Base-by-base conservation (phyloP, 2,888 invertebrate species). In the Actias luna region DNA sequence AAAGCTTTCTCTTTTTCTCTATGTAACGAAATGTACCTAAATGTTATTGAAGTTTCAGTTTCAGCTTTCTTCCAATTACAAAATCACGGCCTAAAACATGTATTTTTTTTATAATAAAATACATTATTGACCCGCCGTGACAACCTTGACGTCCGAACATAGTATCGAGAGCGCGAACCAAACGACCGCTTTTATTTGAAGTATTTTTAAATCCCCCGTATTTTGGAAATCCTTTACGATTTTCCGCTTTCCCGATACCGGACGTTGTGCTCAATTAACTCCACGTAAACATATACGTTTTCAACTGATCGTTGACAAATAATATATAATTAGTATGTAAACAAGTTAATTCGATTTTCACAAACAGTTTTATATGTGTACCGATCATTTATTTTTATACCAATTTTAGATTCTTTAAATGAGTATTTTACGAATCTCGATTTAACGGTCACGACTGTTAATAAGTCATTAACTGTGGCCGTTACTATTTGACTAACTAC, bases 101-200 rank as follows among this genome's bases (percentile, higher is more conserved):
- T n/a, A n/a, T n/a, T n/a, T 33, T 33, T 33, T 33, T 7, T 36
- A 58, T 4, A 36, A 16, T 36, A 36, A 36, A 36, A 14, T 36
- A 5, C 16, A 42, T 8, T 50, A 58, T 16, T 42, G 22, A 1
- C 16, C 5, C 8, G 12, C 22, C 33, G 50, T 57, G 69, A 1
- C 76, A 79, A 35, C 79, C 79, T 79, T 79, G 67, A 59, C 25
- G 36, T 59, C 58, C 65, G 67, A 69, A 69, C 74, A 73, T 66
- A 67, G 71, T 64, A 74, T 65, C 65, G 71, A 73, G 65, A 70
- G 70, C 72, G 72, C 70, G 70, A 64, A 71, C 70, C 68, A 69
- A 75, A 78, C 73, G 75, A 69, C 66, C 68, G 69, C 72, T 69
- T 80, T 79, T 75, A 71, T 72, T 63, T 63, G 62, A 68, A 75